A percentile compares a stretch with the other conserved stretches of the same genome.
Conservation (phyloP, 2,797 vertebrate genomes). For the Sebastes steindachneri region DNA sequence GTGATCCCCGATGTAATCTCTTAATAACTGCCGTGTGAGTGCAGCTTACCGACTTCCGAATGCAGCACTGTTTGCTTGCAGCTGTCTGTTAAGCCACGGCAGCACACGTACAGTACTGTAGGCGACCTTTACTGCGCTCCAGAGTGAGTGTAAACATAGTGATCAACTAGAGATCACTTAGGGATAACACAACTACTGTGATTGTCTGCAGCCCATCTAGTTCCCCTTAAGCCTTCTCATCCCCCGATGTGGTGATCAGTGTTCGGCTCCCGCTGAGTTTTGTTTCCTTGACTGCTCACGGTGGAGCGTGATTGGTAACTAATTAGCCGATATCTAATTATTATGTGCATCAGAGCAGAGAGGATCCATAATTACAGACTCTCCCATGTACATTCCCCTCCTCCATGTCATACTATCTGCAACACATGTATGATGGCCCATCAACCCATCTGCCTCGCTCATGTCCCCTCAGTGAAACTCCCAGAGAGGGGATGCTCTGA, state of each 20-base stretch:
- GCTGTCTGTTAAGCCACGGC: conserved; percentile 31
- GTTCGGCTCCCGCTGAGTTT: conserved; percentile 41
- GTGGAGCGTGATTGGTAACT: conserved; percentile 49
- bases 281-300: conserved; percentile 55
- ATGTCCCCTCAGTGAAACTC: conserved; percentile 70
- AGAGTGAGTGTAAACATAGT: conserved; percentile 39
- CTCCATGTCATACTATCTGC: background rate
- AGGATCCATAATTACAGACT: conserved; percentile 51
- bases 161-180: conserved; percentile 50
- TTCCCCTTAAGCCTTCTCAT: conserved; percentile 35
- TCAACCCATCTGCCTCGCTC: conserved; percentile 30
- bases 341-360: conserved; percentile 59
- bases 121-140: conserved; percentile 38
- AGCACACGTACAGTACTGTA: conserved; percentile 21
- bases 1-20: conserved; percentile 76
- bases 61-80: conserved; percentile 42
- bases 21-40: conserved; percentile 71
- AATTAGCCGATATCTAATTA: conserved; percentile 67
- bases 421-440: conserved; percentile 26
- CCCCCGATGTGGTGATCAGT: conserved; percentile 40
- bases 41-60: conserved; percentile 57
- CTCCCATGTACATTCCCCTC: background rate
- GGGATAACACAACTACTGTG: conserved; percentile 22
- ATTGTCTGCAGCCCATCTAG: conserved; percentile 16
- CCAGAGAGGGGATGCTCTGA: conserved; percentile 58